Conservation (phyloP, 2,888 invertebrate genomes). For the Eupithecia insigniata region DNA sequence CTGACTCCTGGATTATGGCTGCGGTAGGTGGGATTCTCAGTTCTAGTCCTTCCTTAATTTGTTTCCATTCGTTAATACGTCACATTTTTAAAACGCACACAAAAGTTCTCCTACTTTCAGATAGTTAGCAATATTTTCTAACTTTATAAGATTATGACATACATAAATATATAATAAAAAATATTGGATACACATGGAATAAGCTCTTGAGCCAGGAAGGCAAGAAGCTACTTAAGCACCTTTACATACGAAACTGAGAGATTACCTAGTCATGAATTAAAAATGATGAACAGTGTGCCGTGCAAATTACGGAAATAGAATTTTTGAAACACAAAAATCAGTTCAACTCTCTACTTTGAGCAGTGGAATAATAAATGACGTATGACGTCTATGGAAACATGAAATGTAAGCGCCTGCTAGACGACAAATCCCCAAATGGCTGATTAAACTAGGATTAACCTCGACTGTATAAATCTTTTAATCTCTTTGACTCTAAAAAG, state of each 20-base stretch:
- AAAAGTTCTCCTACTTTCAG: neutral
- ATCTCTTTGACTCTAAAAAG: conserved; percentile 23
- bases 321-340: neutral
- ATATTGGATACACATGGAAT: neutral
- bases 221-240: neutral
- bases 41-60: conserved; percentile 64
- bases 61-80: conserved; percentile 48
- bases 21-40: conserved; percentile 76
- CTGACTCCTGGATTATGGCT: conserved; percentile 67
- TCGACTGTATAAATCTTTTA: conserved; percentile 53
- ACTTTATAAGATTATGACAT: neutral
- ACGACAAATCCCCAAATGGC: conserved; percentile 59
- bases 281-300: neutral
- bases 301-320: neutral
- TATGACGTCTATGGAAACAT: conserved; percentile 52
- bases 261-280: neutral
- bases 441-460: conserved; percentile 59
- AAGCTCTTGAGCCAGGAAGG: neutral
- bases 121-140: neutral
- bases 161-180: too few species aligned
- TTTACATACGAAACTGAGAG: neutral
- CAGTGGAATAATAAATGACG: neutral
- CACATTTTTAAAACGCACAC: neutral
- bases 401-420: conserved; percentile 58
- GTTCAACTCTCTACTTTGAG: neutral